Evolutionary conservation across 2,888 invertebrate genomes (phyloP).

Genomic region (Heliconius erato): DNA sequence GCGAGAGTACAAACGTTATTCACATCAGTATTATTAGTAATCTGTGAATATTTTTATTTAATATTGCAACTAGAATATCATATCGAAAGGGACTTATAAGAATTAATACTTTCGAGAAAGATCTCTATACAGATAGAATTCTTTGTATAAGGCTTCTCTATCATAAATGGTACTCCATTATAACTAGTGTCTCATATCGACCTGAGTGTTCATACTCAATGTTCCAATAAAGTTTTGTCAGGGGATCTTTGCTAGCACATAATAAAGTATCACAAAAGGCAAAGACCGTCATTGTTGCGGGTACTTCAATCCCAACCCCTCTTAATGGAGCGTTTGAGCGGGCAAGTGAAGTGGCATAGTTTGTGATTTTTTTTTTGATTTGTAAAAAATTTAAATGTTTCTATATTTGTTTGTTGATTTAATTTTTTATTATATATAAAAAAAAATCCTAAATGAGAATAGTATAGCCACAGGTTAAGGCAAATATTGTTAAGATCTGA

Average conservation of each 20-base stretch:
- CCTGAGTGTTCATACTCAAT: conserved; percentile 80
- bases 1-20: not conserved
- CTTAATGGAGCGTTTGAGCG: conserved; percentile 61
- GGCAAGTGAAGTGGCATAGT: conserved; percentile 44
- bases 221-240: conserved; percentile 86
- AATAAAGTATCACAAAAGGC: conserved; percentile 86
- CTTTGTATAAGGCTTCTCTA: conserved; percentile 59
- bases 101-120: conserved; percentile 21
- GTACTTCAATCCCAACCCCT: conserved; percentile 81
- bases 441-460: no score
- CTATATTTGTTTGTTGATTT: not conserved
- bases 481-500: no score
- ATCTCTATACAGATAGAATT: conserved; percentile 38
- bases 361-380: not conserved
- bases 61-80: conserved; percentile 1
- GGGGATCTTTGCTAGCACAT: conserved; percentile 84
- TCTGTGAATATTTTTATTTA: not conserved
- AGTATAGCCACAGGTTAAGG: no score
- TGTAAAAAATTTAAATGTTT: not conserved
- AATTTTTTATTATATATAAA: conserved; percentile 43
- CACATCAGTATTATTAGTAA: not conserved
- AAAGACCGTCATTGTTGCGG: conserved; percentile 86
- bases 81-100: not conserved
- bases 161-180: conserved; percentile 71
- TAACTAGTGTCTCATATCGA: conserved; percentile 79